phyloP scores from a whole-genome alignment of 2,797 vertebrate species.

The Poecilia picta region DNA sequence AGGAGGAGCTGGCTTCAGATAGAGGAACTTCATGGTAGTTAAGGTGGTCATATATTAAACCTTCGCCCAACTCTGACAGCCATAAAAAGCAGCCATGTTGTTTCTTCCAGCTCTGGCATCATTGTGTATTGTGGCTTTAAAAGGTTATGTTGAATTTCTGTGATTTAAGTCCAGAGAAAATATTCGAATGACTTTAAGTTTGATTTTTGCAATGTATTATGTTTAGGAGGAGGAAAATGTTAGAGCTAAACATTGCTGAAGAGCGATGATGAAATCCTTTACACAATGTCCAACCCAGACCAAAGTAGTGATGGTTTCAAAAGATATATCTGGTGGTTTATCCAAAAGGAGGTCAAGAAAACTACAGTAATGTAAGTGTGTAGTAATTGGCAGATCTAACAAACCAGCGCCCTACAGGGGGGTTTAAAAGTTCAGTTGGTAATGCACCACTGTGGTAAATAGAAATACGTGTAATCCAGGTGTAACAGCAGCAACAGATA shows the following conservation, averaged over 20 bases:
- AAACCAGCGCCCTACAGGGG: background rate
- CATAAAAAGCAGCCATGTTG: background rate
- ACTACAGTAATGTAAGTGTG: background rate
- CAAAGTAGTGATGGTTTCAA: background rate
- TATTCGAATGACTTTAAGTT: background rate
- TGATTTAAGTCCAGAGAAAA: background rate
- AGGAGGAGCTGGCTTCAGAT: slow-evolving; percentile 5
- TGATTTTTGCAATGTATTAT: background rate
- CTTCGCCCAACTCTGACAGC: background rate
- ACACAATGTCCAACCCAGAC: background rate
- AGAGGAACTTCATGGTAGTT: slow-evolving; percentile 23
- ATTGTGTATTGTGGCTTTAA: too few species aligned
- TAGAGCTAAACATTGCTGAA: background rate
- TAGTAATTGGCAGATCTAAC: background rate
- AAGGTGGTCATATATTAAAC: slow-evolving; percentile 15
- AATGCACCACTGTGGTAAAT: background rate
- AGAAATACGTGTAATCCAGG: too few species aligned
- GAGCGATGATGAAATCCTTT: background rate
- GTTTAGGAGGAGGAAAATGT: background rate
- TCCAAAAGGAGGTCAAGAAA: background rate
- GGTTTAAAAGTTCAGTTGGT: background rate
- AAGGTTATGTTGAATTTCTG: background rate
- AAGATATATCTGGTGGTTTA: background rate
- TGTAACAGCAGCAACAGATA: too few species aligned
- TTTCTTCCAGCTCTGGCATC: background rate